These are phyloP conservation scores for Zeuzera pyrina DNA, from an alignment of 2,888 invertebrate species.

Conservation along the genomic window DNA sequence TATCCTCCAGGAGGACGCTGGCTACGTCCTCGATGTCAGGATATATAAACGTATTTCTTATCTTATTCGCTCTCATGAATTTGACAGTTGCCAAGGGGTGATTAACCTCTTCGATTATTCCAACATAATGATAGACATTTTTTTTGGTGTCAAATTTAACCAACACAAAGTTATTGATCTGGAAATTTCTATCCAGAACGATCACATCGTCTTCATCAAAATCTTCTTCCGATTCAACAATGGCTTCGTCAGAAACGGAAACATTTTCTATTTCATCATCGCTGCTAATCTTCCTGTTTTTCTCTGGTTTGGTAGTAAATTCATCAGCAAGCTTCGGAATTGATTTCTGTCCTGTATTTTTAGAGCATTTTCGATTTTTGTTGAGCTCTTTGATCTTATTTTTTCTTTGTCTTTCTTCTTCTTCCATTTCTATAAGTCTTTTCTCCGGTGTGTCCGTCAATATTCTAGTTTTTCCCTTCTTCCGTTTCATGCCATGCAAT, in stretches of 20 bases:
- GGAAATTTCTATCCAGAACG: conserved; percentile 10
- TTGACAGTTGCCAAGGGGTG: conserved; percentile 14
- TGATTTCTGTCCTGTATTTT: conserved; percentile 2
- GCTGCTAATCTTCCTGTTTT: background rate
- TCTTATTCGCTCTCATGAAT: conserved; percentile 19
- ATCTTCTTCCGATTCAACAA: conserved; percentile 10
- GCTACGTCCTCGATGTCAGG: conserved; percentile 10
- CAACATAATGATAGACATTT: conserved; percentile 16
- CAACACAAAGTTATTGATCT: conserved; percentile 12
- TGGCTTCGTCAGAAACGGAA: background rate
- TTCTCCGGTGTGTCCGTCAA: conserved; percentile 14
- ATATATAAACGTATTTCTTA: conserved; percentile 13
- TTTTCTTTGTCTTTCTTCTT: conserved; percentile 14
- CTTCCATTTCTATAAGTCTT: conserved; percentile 12
- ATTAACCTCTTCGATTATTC: conserved; percentile 15
- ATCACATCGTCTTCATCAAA: conserved; percentile 16
- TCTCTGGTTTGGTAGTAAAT: background rate
- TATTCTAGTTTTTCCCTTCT: conserved; percentile 17
- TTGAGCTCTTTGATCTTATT: conserved; percentile 10
- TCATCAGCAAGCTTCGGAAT: background rate
- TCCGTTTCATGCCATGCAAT: conserved; percentile 8
- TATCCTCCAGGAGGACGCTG: conserved; percentile 9
- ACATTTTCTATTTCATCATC: conserved; percentile 1
- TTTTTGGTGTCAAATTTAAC: conserved; percentile 16
- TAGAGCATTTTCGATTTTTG: conserved; percentile 1